Conservation (phyloP, 2,113 vertebrate genomes). For the Oenanthe oenanthe region DNA sequence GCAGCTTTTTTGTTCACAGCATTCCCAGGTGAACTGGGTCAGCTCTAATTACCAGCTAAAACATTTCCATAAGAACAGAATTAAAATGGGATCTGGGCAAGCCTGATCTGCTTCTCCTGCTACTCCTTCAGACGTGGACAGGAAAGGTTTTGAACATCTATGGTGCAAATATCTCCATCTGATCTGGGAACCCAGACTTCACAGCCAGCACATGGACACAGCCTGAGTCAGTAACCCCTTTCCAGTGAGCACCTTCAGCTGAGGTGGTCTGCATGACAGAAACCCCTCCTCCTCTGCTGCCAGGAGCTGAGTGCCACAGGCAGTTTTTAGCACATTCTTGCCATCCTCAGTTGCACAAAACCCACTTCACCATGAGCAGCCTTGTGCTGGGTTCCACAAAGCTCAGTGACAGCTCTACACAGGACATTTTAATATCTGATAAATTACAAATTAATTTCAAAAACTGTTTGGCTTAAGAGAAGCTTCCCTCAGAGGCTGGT, state of each 20-base stretch:
- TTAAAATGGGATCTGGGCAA: not conserved
- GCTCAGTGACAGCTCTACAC: not conserved
- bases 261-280: not conserved
- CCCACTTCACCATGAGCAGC: not conserved
- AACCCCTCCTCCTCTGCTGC: not conserved
- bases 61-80: not conserved
- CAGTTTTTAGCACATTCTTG: not conserved
- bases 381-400: not conserved
- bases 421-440: not conserved
- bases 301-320: fast-evolving
- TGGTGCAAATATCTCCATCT: not conserved
- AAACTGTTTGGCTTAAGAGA: not conserved
- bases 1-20: not conserved
- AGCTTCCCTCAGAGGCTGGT: not conserved
- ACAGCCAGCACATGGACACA: not conserved
- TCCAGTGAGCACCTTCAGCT: not conserved
- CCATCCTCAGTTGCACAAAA: not conserved
- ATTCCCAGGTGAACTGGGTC: not conserved
- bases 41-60: not conserved
- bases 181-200: not conserved
- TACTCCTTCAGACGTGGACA: not conserved
- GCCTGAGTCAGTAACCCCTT: fast-evolving
- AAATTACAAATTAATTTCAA: not conserved
- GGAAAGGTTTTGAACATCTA: not conserved
- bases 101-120: not conserved